A percentile compares a stretch with the other conserved stretches of the same genome.
Conservation (phyloP, 2,888 invertebrate genomes). For the Ormyrus nitidulus region DNA sequence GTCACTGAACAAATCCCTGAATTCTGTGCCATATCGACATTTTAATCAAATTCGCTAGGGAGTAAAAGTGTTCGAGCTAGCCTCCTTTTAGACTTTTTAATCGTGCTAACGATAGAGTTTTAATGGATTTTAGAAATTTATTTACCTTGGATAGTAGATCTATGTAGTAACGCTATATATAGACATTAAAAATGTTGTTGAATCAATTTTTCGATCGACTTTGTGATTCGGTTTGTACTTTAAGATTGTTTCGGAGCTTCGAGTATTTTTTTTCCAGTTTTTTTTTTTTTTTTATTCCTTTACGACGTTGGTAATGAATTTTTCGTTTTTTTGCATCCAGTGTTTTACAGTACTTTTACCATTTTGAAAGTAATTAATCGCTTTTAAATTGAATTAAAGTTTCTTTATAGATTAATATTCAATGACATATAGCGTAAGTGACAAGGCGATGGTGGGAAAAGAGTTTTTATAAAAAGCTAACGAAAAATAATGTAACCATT, state of each 20-base stretch:
- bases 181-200: slow-evolving; percentile 27
- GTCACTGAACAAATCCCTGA: slow-evolving; percentile 33
- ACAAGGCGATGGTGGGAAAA: slow-evolving; percentile 37
- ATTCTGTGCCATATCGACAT: slow-evolving; percentile 57
- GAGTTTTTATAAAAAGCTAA: slow-evolving; percentile 32
- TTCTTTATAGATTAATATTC: slow-evolving; percentile 15
- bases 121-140: slow-evolving; percentile 33
- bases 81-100: slow-evolving; percentile 39
- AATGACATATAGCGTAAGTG: slow-evolving; percentile 38
- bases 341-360: too few relatives aligned
- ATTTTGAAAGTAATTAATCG: too few relatives aligned
- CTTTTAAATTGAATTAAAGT: too few relatives aligned
- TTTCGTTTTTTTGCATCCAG: too few relatives aligned
- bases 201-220: neutral
- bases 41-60: slow-evolving; percentile 42
- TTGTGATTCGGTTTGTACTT: neutral
- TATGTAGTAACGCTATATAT: slow-evolving; percentile 19
- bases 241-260: too few relatives aligned
- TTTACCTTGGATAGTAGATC: slow-evolving; percentile 36
- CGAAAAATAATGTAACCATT: neutral
- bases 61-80: slow-evolving; percentile 36
- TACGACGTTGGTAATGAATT: too few relatives aligned
- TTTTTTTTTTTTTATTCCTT: too few relatives aligned
- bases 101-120: slow-evolving; percentile 17
- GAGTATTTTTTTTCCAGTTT: too few relatives aligned